These are phyloP conservation scores for Halcyon leucocephala DNA, from an alignment of 2,797 vertebrate genomes.

Conservation along the genomic window DNA sequence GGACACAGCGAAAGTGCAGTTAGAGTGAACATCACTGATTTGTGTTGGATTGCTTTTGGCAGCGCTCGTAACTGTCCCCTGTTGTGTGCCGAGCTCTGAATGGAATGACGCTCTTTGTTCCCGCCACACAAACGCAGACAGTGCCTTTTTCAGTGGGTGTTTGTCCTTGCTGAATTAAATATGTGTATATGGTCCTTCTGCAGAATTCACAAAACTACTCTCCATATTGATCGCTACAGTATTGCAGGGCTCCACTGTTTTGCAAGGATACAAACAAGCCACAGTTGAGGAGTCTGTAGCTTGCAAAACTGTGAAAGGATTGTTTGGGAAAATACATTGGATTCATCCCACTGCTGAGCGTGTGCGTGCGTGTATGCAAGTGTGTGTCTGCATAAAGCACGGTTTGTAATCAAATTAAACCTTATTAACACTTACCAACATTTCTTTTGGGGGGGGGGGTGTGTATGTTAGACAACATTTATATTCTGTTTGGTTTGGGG, in stretches of 20 bases:
- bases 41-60: constrained; percentile 49
- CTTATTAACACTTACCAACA: constrained; percentile 51
- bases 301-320: background rate
- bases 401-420: constrained; percentile 53
- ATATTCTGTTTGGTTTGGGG: background rate
- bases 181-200: constrained; percentile 36
- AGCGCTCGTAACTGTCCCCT: background rate
- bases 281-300: background rate
- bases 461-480: constrained; percentile 9
- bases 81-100: background rate
- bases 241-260: constrained; percentile 10
- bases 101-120: constrained; percentile 43
- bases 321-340: constrained; percentile 35
- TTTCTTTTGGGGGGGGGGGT: background rate
- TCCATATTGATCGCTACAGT: constrained; percentile 61
- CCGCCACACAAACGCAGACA: constrained; percentile 10
- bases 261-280: background rate
- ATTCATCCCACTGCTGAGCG: constrained; percentile 40
- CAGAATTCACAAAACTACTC: constrained; percentile 42
- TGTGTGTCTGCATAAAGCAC: constrained; percentile 33
- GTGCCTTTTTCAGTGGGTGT: constrained; percentile 15
- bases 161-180: constrained; percentile 52
- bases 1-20: constrained; percentile 28
- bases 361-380: background rate
- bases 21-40: constrained; percentile 42